These are phyloP conservation scores for Danionella dracula DNA, from an alignment of 2,797 vertebrate genomes.

Conservation along the genomic window DNA sequence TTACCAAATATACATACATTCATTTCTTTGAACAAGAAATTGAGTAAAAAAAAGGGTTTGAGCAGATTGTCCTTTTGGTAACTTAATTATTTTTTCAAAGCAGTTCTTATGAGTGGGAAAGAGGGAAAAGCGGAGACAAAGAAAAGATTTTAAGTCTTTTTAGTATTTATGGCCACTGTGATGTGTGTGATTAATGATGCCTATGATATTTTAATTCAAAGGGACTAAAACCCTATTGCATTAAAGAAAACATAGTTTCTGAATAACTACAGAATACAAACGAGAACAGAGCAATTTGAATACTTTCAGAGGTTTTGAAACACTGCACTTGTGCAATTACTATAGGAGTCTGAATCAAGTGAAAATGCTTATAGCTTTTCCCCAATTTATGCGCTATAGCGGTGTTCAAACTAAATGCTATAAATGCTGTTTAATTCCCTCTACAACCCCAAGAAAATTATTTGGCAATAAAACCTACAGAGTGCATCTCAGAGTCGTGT, in stretches of 20 bases:
- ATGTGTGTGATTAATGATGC: neutral
- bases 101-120: neutral
- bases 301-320: slow-evolving; percentile 34
- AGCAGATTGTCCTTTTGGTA: slow-evolving; percentile 6
- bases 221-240: neutral
- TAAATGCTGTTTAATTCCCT: slow-evolving; percentile 51
- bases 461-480: slow-evolving; percentile 71
- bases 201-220: neutral
- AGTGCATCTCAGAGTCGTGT: slow-evolving; percentile 73
- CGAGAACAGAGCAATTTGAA: slow-evolving; percentile 16
- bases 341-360: slow-evolving; percentile 60
- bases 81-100: slow-evolving; percentile 3
- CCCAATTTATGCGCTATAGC: slow-evolving; percentile 64
- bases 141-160: no score
- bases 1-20: slow-evolving; percentile 33
- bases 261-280: slow-evolving; percentile 27
- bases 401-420: slow-evolving; percentile 67
- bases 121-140: no score
- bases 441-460: slow-evolving; percentile 69
- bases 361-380: slow-evolving; percentile 59
- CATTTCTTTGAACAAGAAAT: neutral
- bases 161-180: neutral
- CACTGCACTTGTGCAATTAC: slow-evolving; percentile 57
- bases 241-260: slow-evolving; percentile 18
- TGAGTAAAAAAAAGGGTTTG: no score